phyloP scores from a whole-genome alignment of 2,113 vertebrate genomes.

The Myotis yumanensis region DNA sequence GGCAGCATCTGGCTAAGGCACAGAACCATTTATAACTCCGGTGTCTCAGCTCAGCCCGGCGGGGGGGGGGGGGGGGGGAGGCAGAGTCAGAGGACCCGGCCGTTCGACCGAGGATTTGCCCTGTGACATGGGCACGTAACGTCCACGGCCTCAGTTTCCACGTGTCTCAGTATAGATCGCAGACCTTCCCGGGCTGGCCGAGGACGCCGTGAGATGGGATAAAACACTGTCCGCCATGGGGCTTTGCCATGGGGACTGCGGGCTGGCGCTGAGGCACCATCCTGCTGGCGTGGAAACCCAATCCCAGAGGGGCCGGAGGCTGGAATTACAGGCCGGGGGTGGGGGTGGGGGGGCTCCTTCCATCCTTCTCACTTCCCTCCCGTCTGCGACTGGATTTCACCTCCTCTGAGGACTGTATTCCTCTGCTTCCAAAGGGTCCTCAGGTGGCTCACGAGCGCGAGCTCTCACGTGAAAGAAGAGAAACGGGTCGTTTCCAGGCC shows the following conservation, averaged over 20 bases:
- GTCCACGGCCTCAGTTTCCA: not conserved
- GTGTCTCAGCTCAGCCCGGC: not conserved
- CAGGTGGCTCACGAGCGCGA: not conserved
- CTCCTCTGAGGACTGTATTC: not conserved
- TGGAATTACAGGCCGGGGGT: not conserved
- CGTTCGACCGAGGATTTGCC: not conserved
- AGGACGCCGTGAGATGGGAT: not conserved
- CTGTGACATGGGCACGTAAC: not conserved
- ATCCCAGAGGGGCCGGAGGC: not conserved
- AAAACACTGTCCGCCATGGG: rapidly evolving
- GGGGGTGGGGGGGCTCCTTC: not conserved
- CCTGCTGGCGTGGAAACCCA: not conserved
- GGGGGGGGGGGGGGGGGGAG: not conserved
- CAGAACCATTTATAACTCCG: constrained; percentile 57
- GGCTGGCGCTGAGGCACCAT: rapidly evolving
- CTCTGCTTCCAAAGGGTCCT: not conserved
- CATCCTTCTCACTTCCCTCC: not conserved
- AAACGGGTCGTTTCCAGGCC: not conserved
- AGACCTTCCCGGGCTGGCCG: not conserved
- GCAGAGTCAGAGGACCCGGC: not conserved
- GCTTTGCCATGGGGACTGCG: not conserved
- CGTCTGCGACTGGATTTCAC: rapidly evolving
- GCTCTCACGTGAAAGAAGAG: not conserved
- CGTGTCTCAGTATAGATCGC: not conserved
- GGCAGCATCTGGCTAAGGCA: constrained; percentile 24